These are phyloP conservation scores for Yponomeuta malinellus DNA, from an alignment of 2,888 invertebrate genomes.

Conservation along the genomic window DNA sequence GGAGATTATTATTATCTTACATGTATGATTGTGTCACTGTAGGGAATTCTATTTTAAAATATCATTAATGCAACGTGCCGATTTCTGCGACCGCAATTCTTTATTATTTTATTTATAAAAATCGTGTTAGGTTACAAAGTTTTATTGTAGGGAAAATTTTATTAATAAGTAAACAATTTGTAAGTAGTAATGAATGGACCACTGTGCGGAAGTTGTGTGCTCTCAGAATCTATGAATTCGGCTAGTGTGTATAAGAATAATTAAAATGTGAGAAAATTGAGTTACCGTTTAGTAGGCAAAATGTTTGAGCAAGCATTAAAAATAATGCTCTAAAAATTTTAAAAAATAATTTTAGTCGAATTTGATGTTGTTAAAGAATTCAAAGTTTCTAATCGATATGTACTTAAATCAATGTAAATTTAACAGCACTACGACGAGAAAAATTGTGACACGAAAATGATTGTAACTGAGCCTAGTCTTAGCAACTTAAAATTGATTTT, in stretches of 20 bases:
- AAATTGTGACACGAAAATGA: constrained; percentile 58
- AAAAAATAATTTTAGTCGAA: constrained; percentile 67
- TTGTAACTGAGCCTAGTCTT: constrained; percentile 72
- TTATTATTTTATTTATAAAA: constrained; percentile 12
- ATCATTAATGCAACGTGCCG: background rate
- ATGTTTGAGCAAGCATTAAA: constrained; percentile 74
- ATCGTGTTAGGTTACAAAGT: constrained; percentile 68
- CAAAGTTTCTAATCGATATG: constrained; percentile 71
- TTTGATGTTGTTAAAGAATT: constrained; percentile 71
- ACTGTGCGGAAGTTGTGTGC: constrained; percentile 34
- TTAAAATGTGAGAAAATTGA: constrained; percentile 44
- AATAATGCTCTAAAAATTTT: constrained; percentile 56
- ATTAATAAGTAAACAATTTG: constrained; percentile 45
- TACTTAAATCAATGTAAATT: constrained; percentile 74
- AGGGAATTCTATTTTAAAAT: background rate
- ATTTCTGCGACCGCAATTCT: constrained; percentile 9
- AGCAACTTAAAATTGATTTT: constrained; percentile 65
- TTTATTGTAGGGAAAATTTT: constrained; percentile 59
- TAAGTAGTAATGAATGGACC: constrained; percentile 65
- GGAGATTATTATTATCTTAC: background rate
- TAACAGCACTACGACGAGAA: constrained; percentile 57
- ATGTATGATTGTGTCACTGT: background rate
- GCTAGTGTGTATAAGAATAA: constrained; percentile 47
- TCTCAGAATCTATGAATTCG: constrained; percentile 15
- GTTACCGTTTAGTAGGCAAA: constrained; percentile 65